Conservation (phyloP, 2,797 vertebrate species). For the Melanotaenia nigrans region DNA sequence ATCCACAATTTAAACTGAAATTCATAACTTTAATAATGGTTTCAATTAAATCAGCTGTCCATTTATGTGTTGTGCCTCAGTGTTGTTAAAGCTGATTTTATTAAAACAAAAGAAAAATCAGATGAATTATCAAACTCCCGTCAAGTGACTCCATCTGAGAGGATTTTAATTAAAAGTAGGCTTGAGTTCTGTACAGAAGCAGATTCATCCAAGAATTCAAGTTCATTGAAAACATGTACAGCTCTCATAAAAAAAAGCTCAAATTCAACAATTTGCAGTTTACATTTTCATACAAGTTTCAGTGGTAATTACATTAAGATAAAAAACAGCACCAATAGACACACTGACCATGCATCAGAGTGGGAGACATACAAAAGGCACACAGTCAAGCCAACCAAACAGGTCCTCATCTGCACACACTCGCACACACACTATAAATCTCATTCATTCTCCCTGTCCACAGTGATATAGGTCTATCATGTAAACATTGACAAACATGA, state of each 20-base stretch:
- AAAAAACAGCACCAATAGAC: conserved; percentile 83
- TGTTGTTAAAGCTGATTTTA: conserved; percentile 5
- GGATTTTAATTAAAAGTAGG: conserved; percentile 75
- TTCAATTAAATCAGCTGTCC: conserved; percentile 69
- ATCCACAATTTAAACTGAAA: conserved; percentile 43
- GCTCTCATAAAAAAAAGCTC: conserved; percentile 58
- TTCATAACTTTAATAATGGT: conserved; percentile 43
- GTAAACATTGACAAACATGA: conserved; percentile 81
- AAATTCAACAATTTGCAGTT: conserved; percentile 72
- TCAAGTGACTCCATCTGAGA: conserved; percentile 13
- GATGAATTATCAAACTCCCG: not conserved
- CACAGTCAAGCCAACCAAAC: conserved; percentile 38
- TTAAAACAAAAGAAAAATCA: no score
- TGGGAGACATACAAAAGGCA: conserved; percentile 71
- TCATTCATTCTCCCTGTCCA: conserved; percentile 74
- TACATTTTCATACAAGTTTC: conserved; percentile 78
- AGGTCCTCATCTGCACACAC: not conserved
- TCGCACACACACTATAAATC: conserved; percentile 35
- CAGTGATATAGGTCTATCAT: conserved; percentile 84
- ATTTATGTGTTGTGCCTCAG: conserved; percentile 10
- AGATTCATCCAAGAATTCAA: conserved; percentile 74
- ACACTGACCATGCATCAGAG: conserved; percentile 81
- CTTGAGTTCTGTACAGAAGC: conserved; percentile 75
- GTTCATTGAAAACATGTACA: conserved; percentile 77
- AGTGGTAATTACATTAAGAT: conserved; percentile 76